Base-by-base conservation (phyloP, 2,797 vertebrate genomes). In the Lithobates sylvaticus region DNA sequence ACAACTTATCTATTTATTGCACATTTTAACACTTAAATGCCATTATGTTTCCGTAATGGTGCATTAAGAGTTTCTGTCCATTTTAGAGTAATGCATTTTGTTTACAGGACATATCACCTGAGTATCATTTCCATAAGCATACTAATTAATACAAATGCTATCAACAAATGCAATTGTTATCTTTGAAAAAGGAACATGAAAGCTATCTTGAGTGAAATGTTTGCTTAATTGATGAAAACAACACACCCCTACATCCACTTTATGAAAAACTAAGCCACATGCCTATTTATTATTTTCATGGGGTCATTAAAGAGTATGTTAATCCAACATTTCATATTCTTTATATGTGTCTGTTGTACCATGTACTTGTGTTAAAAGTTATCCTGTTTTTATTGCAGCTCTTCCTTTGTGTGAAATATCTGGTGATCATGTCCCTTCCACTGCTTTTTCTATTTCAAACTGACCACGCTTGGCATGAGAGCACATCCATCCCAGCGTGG, bases 1-100 rank as follows among this genome's bases (percentile, higher is more conserved):
- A 54, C 32, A 61, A 84, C 68, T 83, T 76, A 39, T 76, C 75
- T 77, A 78, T 81, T 58, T 3, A 71, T 68, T 70, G 44, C 50
- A 13, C 10, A 58, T 76, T 72, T 4, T 67, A 85, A 86, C 73
- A 83, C 78, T 84, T 78, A 26, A 67, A 84, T 72, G 81, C 70
- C 81, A 29, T 86, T 77, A 72, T 50, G 42, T 76, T 71, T 65
- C 67, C 86, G 72, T 65, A 61, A 71, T 61, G 76, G 76, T 58
- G 79, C 88, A 87, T 88, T 82, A 89, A 47, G 85, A 72, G 86
- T 27, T 81, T 69, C 50, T 77, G 68, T 85, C 84, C 78, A 50
- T 34, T 90, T 89, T 88, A 61, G 71, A 84, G 39, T 87, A 65
- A 89, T 85, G 8, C 81, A 65, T 73, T 36, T 58, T 71, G 77